phyloP scores from a whole-genome alignment of 2,113 vertebrate species.

The Indri indri region DNA sequence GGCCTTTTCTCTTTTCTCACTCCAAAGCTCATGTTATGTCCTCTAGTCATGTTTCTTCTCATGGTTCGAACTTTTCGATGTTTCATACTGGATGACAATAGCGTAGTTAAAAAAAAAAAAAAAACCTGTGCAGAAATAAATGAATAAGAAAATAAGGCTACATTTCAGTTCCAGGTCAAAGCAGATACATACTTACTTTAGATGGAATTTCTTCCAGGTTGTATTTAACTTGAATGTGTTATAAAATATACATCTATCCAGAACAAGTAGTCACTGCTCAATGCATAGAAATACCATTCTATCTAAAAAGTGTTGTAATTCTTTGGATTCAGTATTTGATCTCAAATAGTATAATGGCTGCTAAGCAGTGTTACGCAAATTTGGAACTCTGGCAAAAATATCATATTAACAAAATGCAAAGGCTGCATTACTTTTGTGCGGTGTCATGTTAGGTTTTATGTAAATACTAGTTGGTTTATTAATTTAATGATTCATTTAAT shows the following conservation, averaged over 20 bases:
- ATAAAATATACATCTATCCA: not conserved
- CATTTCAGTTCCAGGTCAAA: not conserved
- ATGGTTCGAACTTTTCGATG: not conserved
- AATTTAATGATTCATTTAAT: constrained; percentile 2
- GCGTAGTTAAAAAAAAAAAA: not conserved
- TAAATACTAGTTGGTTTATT: not conserved
- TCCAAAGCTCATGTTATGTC: not conserved
- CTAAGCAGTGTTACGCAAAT: not conserved
- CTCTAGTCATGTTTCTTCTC: not conserved
- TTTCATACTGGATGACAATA: not conserved
- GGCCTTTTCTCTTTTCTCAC: not conserved
- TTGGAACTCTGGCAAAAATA: constrained; percentile 1
- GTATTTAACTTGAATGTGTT: not conserved
- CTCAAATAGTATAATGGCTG: not conserved
- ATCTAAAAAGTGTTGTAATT: constrained; percentile 1
- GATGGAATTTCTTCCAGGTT: not conserved
- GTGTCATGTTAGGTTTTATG: not conserved
- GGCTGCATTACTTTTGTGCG: not conserved
- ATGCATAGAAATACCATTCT: not conserved
- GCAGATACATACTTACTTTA: not conserved
- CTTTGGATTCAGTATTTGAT: constrained; percentile 41
- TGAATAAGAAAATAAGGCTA: not conserved
- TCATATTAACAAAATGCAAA: constrained; percentile 20
- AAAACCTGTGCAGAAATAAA: not conserved
- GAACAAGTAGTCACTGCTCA: not conserved